Base-by-base conservation (phyloP, 2,797 vertebrate species). In the Darevskia mixta region DNA sequence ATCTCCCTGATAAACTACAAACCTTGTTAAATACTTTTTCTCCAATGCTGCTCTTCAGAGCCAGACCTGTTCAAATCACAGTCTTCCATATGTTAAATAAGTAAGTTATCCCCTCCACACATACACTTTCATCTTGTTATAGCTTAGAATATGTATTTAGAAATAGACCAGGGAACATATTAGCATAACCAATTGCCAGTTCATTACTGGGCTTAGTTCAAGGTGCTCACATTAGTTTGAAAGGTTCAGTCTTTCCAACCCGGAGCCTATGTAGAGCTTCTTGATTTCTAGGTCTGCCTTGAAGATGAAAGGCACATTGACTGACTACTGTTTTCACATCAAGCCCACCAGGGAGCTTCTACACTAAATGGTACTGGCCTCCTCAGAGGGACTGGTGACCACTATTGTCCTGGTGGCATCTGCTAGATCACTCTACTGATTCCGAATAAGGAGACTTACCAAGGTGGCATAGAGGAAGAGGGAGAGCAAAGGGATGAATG, bases 11-110 rank as follows among this genome's bases (percentile, higher is more conserved):
- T 79, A 90, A 97, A 45, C 96, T 99, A 11, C 99, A 99, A 96
- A 99, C 98, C 2, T 96, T 99, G 17, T 96, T 99, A 85, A 99
- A 99, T 92, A 99, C 98, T 0, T 94, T 99, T 76, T 97, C 97
- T 69, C 98, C 99, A 0, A 91, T 99, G 93, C 95, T 99, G 90
- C 97, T 99, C 89, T 98, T 98, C 93, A 97, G 96, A 94, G 98
- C 98, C 90, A 97, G 98, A 82, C 98, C 98, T 18, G 97, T 99
- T 87, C 99, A 99, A 94, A 96, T 99, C 85, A 95, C 98, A 0
- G 96, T 97, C 87, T 99, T 98, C 95, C 97, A 97, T 88, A 96
- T 99, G 93, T 95, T 99, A 61, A 97, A 98, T 93, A 99, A 98
- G 99, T 99, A 97, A 97, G 97, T 87, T 4, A 86, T 2, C 55